Evolutionary conservation across 2,113 vertebrate genomes (phyloP).

Genomic region (Vimba vimba): DNA sequence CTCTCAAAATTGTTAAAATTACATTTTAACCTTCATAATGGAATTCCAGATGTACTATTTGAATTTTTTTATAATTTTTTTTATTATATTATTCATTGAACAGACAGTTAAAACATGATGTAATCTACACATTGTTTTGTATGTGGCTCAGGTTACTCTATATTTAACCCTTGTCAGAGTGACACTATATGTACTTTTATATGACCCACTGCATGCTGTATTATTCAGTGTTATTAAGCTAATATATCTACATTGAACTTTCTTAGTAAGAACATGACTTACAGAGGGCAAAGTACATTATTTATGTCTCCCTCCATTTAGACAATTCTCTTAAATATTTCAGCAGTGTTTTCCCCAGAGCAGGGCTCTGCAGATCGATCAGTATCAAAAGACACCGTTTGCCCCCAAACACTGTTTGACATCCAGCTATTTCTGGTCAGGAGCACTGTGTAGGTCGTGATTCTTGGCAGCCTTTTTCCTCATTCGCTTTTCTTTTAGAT

Average conservation of each 20-base stretch:
- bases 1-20: too few species aligned
- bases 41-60: neutral
- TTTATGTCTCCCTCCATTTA: slow-evolving; percentile 65
- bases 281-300: slow-evolving; percentile 54
- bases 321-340: slow-evolving; percentile 72
- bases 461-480: slow-evolving; percentile 22
- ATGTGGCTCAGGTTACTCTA: neutral
- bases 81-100: neutral
- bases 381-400: slow-evolving; percentile 72
- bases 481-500: slow-evolving; percentile 2
- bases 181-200: neutral
- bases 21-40: neutral
- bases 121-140: neutral
- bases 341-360: slow-evolving; percentile 65
- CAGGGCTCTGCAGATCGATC: slow-evolving; percentile 69
- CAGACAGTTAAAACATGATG: neutral
- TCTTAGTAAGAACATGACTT: slow-evolving; percentile 45
- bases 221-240: slow-evolving; percentile 37
- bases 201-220: neutral
- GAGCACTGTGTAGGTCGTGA: slow-evolving; percentile 48
- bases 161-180: slow-evolving; percentile 26
- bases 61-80: too few species aligned
- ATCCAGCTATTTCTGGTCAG: slow-evolving; percentile 65
- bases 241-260: slow-evolving; percentile 37
- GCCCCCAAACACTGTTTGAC: slow-evolving; percentile 67